Evolutionary conservation across 2,113 vertebrate species (phyloP).

Genomic region (Phalacrocorax carbo): DNA sequence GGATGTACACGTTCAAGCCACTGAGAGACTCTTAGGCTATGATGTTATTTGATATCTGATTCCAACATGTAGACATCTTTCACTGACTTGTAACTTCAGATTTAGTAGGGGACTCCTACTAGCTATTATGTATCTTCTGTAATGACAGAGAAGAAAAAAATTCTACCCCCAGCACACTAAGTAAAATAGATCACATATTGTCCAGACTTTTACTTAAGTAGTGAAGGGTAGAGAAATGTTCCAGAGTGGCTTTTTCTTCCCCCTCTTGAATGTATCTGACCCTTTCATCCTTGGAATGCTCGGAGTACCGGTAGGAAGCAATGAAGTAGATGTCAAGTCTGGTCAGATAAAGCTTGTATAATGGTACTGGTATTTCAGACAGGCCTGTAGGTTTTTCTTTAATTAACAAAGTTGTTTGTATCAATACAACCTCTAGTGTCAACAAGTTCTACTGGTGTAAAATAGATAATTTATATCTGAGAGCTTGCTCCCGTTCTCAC

Average conservation of each 20-base stretch:
- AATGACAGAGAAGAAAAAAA: not conserved
- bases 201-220: not conserved
- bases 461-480: not conserved
- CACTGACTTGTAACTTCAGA: not conserved
- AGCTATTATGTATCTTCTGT: not conserved
- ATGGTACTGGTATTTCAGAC: not conserved
- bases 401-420: not conserved
- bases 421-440: not conserved
- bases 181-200: not conserved
- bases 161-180: not conserved
- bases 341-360: not conserved
- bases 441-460: not conserved
- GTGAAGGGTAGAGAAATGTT: not conserved
- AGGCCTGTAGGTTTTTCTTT: not conserved
- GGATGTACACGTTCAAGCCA: not conserved
- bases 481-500: not conserved
- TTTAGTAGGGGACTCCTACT: not conserved
- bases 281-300: not conserved
- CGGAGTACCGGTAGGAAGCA: not conserved
- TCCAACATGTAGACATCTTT: not conserved
- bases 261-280: not conserved
- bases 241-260: not conserved
- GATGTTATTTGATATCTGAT: not conserved
- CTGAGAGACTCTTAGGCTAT: not conserved
- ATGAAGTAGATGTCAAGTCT: not conserved